phyloP scores from a whole-genome alignment of 2,113 vertebrate species.

The Gymnorhina tibicen region DNA sequence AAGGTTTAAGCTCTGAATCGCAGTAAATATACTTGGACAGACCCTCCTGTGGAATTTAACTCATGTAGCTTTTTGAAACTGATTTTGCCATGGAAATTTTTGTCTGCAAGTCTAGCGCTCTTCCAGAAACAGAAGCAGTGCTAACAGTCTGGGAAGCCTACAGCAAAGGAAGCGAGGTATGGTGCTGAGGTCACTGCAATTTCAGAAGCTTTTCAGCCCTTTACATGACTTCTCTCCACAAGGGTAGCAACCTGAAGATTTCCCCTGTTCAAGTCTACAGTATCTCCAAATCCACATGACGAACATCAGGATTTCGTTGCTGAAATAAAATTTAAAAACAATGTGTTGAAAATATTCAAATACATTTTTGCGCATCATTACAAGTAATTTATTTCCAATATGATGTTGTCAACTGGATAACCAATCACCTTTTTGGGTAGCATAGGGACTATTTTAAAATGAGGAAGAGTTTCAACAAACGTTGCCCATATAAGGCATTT shows the following conservation, averaged over 20 bases:
- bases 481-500: not conserved
- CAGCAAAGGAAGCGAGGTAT: not conserved
- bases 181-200: not conserved
- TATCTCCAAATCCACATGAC: constrained; percentile 97
- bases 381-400: not conserved
- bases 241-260: not conserved
- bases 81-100: constrained; percentile 25
- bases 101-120: not conserved
- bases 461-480: not conserved
- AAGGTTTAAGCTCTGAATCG: constrained; percentile 17
- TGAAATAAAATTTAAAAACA: constrained; percentile 62
- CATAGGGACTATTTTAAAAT: not conserved
- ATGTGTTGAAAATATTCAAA: not conserved
- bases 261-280: constrained; percentile 72
- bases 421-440: not conserved
- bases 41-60: constrained; percentile 10
- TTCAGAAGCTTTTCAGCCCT: constrained; percentile 3
- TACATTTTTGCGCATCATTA: not conserved
- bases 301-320: constrained; percentile 96
- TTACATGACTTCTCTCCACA: not conserved
- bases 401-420: not conserved
- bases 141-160: constrained; percentile 27
- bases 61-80: constrained; percentile 1
- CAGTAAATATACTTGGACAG: constrained; percentile 24
- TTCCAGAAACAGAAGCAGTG: not conserved